Percentiles rank a stretch among this genome's conserved stretches.
Conservation (phyloP, 92 coral and sea anemone genomes). For the Scolanthus callimorphus region DNA sequence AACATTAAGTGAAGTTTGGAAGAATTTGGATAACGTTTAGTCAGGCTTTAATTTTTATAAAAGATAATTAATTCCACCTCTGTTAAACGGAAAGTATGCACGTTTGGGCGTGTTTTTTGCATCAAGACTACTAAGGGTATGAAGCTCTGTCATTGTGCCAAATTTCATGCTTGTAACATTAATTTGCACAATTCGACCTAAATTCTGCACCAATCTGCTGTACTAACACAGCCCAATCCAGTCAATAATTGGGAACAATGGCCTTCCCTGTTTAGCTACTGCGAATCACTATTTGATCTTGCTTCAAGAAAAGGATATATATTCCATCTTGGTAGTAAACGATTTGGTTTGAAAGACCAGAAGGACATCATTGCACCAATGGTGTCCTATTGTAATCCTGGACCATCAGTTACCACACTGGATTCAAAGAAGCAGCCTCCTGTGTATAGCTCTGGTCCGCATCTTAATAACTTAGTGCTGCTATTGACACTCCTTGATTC, state of each 20-base stretch:
- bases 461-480: conserved; percentile 39
- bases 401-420: conserved; percentile 40
- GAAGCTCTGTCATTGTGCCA: too few relatives aligned
- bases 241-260: conserved; percentile 58
- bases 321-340: conserved; percentile 56
- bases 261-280: conserved; percentile 60
- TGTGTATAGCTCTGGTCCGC: conserved; percentile 32
- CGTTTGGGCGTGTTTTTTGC: too few relatives aligned
- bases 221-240: conserved; percentile 61
- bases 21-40: too few relatives aligned
- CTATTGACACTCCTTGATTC: conserved; percentile 1
- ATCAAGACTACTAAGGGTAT: too few relatives aligned
- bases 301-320: conserved; percentile 50
- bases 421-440: conserved; percentile 20
- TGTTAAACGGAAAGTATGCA: too few relatives aligned
- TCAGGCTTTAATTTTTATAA: too few relatives aligned
- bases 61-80: too few relatives aligned
- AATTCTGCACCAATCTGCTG: too few relatives aligned
- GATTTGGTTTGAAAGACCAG: conserved; percentile 46
- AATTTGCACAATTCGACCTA: too few relatives aligned
- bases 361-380: conserved; percentile 36
- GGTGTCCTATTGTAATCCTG: conserved; percentile 37
- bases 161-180: too few relatives aligned
- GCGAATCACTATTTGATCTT: conserved; percentile 50
- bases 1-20: too few relatives aligned